A percentile compares a stretch with the other conserved stretches of the same genome.
phyloP scores from a whole-genome alignment of 2,797 vertebrate genomes.

The Odontamblyopus lacepedii region DNA sequence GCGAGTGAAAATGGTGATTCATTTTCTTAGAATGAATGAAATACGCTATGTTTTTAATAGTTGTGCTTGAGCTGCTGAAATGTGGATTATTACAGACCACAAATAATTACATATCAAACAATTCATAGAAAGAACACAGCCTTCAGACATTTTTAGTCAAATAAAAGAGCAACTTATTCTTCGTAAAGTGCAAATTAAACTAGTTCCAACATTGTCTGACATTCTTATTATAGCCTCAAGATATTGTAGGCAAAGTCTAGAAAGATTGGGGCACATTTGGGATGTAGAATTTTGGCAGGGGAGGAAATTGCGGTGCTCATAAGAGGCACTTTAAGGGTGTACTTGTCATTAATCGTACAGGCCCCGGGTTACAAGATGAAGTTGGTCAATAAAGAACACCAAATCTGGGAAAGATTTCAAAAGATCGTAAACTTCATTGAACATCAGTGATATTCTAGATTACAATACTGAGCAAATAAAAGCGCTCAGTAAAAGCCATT shows the following conservation, averaged over 20 bases:
- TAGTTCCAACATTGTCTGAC: slow-evolving; percentile 72
- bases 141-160: slow-evolving; percentile 49
- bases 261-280: slow-evolving; percentile 46
- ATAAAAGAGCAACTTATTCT: slow-evolving; percentile 50
- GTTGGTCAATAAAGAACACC: slow-evolving; percentile 37
- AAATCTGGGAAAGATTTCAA: slow-evolving; percentile 33
- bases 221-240: slow-evolving; percentile 71
- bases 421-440: slow-evolving; percentile 28
- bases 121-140: slow-evolving; percentile 32
- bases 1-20: slow-evolving; percentile 42
- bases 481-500: slow-evolving; percentile 21
- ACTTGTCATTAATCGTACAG: slow-evolving; percentile 55
- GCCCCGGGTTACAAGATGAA: slow-evolving; percentile 37
- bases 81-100: slow-evolving; percentile 40
- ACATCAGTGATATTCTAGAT: slow-evolving; percentile 15
- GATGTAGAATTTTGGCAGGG: slow-evolving; percentile 49
- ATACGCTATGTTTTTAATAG: slow-evolving; percentile 14
- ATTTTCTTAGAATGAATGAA: not conserved
- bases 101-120: slow-evolving; percentile 26
- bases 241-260: slow-evolving; percentile 53
- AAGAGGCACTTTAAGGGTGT: slow-evolving; percentile 72
- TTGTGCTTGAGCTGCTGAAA: slow-evolving; percentile 53
- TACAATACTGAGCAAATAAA: slow-evolving; percentile 18
- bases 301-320: slow-evolving; percentile 54
- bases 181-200: slow-evolving; percentile 77